Evolutionary conservation across 23 tunicate species (phyloP).

Genomic region (Halocynthia roretzi): DNA sequence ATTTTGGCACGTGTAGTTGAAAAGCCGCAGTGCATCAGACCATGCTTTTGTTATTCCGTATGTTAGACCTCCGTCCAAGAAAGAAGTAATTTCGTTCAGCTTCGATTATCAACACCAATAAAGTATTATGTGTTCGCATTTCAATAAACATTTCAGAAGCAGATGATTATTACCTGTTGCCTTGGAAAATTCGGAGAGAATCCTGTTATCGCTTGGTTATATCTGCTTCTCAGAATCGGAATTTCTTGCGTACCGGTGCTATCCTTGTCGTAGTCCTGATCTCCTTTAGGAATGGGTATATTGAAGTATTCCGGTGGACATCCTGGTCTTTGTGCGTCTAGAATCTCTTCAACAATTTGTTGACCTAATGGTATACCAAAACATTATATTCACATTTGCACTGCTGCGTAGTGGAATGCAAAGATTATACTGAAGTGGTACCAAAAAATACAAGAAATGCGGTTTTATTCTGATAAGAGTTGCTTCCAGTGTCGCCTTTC

Average conservation of each 20-base stretch:
- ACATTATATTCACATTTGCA: background rate
- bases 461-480: conserved; percentile 41
- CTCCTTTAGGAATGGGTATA: conserved; percentile 63
- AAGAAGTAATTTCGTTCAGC: conserved; percentile 87
- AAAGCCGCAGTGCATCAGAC: conserved; percentile 70
- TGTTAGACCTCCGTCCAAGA: conserved; percentile 80
- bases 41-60: conserved; percentile 87
- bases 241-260: conserved; percentile 43
- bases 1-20: conserved; percentile 32
- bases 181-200: conserved; percentile 74
- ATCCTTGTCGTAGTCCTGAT: conserved; percentile 50
- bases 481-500: conserved; percentile 64
- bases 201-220: conserved; percentile 63
- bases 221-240: conserved; percentile 64
- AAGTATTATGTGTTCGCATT: background rate
- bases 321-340: conserved; percentile 92
- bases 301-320: conserved; percentile 96
- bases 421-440: background rate
- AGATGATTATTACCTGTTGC: conserved; percentile 46
- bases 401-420: too few relatives aligned
- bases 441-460: conserved; percentile 86
- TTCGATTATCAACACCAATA: background rate
- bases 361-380: conserved; percentile 46
- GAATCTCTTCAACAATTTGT: conserved; percentile 80
- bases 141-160: background rate